Percentiles rank a stretch among this genome's conserved stretches.
Conservation (phyloP, 1,140 invertebrate species). For the Plodia interpunctella region DNA sequence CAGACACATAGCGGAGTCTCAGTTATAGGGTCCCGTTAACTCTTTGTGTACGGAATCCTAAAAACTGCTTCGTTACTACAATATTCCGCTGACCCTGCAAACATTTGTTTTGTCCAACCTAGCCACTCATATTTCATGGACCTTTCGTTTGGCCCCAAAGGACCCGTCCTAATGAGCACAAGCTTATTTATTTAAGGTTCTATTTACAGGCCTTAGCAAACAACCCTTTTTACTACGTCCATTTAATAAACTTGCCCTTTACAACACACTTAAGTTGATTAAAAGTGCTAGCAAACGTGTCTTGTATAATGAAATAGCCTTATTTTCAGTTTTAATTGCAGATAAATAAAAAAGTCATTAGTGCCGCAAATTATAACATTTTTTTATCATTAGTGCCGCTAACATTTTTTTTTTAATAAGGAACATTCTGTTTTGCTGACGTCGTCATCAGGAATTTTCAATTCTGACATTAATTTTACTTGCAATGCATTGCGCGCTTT, state of each 20-base stretch:
- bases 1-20: no score
- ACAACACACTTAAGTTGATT: conserved; percentile 1
- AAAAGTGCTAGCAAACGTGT: background rate
- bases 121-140: background rate
- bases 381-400: no score
- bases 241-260: conserved; percentile 2
- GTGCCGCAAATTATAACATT: no score
- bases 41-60: no score
- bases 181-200: conserved; percentile 3
- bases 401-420: no score
- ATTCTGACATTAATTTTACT: no score
- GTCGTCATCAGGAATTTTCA: no score
- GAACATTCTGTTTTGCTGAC: no score
- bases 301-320: background rate
- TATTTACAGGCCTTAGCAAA: conserved; percentile 5
- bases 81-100: background rate
- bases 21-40: no score
- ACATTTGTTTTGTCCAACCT: conserved; percentile 1
- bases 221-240: conserved; percentile 4
- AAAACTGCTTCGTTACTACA: background rate
- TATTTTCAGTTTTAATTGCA: no score
- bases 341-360: no score
- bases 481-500: no score
- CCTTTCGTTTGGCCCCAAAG: background rate
- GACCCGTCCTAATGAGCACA: background rate